These are phyloP conservation scores for Oryzias melastigma DNA, from an alignment of 2,113 vertebrate species.

Conservation along the genomic window DNA sequence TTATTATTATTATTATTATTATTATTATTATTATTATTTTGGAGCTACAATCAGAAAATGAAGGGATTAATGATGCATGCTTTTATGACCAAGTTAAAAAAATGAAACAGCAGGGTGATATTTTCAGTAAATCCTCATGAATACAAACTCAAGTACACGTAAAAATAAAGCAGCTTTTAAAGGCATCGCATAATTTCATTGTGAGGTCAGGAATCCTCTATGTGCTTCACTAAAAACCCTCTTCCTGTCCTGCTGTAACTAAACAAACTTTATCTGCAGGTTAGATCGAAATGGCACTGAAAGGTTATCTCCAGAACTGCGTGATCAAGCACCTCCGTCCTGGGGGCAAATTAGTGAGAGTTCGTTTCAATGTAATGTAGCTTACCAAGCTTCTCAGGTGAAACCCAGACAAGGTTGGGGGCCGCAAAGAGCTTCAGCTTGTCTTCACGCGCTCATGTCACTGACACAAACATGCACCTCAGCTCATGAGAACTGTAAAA, in stretches of 20 bases:
- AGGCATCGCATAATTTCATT: not conserved
- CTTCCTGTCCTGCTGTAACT: not conserved
- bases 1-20: too few species aligned
- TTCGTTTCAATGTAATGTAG: constrained; percentile 42
- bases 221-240: not conserved
- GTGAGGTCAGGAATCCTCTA: not conserved
- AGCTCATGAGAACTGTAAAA: constrained; percentile 17
- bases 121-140: not conserved
- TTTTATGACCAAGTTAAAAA: not conserved
- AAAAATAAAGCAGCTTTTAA: not conserved
- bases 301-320: constrained; percentile 5
- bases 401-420: constrained; percentile 58
- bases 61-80: not conserved
- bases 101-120: not conserved
- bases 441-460: constrained; percentile 52
- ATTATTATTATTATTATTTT: not conserved
- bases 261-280: constrained; percentile 12
- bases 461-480: constrained; percentile 27
- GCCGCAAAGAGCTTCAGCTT: constrained; percentile 48
- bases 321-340: not conserved
- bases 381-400: constrained; percentile 75
- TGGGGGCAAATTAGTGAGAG: constrained; percentile 41
- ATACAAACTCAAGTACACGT: not conserved
- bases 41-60: too few species aligned
- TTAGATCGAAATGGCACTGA: constrained; percentile 25